phyloP scores from a whole-genome alignment of 2,888 invertebrate species.

The Podotricha telesiphe region DNA sequence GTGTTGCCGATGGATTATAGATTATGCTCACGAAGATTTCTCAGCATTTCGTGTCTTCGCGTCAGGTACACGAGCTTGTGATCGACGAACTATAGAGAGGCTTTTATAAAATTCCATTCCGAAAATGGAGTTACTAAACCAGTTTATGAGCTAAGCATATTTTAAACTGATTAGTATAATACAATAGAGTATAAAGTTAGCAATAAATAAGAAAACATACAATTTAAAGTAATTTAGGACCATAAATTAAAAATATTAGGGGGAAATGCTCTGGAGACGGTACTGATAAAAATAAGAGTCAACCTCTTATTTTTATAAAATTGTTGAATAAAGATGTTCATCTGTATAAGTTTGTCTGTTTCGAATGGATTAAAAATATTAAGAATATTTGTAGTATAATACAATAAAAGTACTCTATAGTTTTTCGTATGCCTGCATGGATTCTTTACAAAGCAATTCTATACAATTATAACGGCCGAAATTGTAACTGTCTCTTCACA shows the following conservation, averaged over 20 bases:
- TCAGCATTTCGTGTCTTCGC: conserved; percentile 68
- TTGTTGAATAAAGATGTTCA: no score
- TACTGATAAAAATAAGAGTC: no score
- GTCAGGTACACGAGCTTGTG: conserved; percentile 66
- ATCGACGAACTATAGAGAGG: conserved; percentile 55
- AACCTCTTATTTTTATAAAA: no score
- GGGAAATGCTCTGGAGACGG: no score
- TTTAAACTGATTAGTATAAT: background rate
- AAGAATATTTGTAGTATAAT: background rate
- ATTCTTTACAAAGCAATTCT: conserved; percentile 77
- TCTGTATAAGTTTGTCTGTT: background rate
- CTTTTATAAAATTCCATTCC: background rate
- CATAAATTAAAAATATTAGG: no score
- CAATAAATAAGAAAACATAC: no score
- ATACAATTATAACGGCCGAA: conserved; percentile 84
- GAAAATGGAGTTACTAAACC: no score
- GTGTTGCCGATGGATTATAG: conserved; percentile 82
- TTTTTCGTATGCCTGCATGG: conserved; percentile 54
- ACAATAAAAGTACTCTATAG: conserved; percentile 50
- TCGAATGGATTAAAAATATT: background rate
- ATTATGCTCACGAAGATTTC: conserved; percentile 79
- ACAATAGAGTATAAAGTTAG: no score
- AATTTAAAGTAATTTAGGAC: no score
- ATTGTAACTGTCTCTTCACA: conserved; percentile 80
- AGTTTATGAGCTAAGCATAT: background rate